Evolutionary conservation across 2,113 vertebrate genomes (phyloP), one percentile per base, ranked within the genome.

Genomic region (Brienomyrus brachyistius): DNA sequence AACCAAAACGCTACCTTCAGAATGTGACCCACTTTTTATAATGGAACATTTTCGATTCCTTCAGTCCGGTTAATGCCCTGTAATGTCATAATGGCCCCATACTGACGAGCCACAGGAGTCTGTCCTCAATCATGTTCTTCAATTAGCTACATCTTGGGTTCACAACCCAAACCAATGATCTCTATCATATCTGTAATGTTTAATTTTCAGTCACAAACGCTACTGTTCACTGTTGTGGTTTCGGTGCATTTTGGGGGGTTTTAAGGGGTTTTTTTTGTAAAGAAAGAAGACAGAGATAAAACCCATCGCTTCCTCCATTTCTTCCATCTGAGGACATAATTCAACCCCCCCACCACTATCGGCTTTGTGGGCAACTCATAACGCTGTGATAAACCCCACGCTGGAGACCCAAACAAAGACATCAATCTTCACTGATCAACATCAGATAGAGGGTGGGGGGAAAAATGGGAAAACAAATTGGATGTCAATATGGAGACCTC

Each of bases 401-500:
- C 89, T 56, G 80, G 92, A 89, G 91, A 93, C 88, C 91, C 92
- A 93, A 93, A 93, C 92, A 93, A 91, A 93, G 91, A 90, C 93
- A 92, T 93, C 93, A 93, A 93, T 93, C 92, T 92, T 93, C 91
- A 48, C 90, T 93, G 93, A 93, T 93, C 93, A 92, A 90, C 90
- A 86, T 86, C 90, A 93, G 93, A 93, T 93, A 92, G 91, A 93
- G 90, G 90, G 90, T 56, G 62, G 59, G 82, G 82, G 82, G 62
- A 80, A 89, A 86, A 89, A 91, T 89, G 83, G 88, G 82, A 83
- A 89, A 92, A 92, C 92, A 92, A 94, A 94, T 91, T 93, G 91
- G 87, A 92, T 92, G 92, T 92, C 93, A 92, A 93, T 92, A 92
- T 66, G 90, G 45, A 88, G 92, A 89, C 77, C 89, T 56, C 35